Conservation (phyloP, 2,797 vertebrate species). For the Karalla daura region DNA sequence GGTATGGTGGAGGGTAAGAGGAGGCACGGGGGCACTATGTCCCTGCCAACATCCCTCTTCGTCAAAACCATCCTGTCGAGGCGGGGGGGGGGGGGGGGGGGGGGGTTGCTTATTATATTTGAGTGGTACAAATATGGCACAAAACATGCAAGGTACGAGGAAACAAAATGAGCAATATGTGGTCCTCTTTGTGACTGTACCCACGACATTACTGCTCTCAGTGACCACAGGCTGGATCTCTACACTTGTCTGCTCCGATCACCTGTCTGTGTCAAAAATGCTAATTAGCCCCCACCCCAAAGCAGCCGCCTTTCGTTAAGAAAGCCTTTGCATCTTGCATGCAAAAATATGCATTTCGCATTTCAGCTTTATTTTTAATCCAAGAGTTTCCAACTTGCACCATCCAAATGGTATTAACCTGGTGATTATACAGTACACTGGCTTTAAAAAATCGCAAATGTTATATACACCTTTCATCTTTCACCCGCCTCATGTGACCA, state of each 20-base stretch:
- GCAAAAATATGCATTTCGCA: slow-evolving; percentile 79
- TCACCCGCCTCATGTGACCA: slow-evolving; percentile 76
- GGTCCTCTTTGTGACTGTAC: background rate
- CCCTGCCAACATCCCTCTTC: slow-evolving; percentile 85
- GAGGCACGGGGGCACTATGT: slow-evolving; percentile 82
- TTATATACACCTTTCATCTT: slow-evolving; percentile 81
- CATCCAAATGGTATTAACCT: slow-evolving; percentile 84
- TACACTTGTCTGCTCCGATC: slow-evolving; percentile 52
- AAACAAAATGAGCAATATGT: background rate
- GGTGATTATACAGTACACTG: slow-evolving; percentile 76
- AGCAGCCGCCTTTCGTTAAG: slow-evolving; percentile 55
- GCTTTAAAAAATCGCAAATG: slow-evolving; percentile 68
- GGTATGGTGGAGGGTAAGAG: slow-evolving; percentile 63
- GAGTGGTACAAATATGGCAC: background rate
- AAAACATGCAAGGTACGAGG: background rate
- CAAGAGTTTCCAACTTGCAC: slow-evolving; percentile 81
- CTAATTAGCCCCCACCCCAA: slow-evolving; percentile 62
- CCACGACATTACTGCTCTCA: background rate
- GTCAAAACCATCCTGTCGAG: slow-evolving; percentile 84
- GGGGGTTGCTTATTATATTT: slow-evolving; percentile 53
- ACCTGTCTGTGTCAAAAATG: slow-evolving; percentile 62
- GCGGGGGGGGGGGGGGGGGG: too few relatives aligned
- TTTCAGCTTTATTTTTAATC: slow-evolving; percentile 86
- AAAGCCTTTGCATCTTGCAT: slow-evolving; percentile 73
- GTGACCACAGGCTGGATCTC: slow-evolving; percentile 49